Evolutionary conservation across 2,888 invertebrate genomes (phyloP).

Genomic region (Protodeltote pygarga): DNA sequence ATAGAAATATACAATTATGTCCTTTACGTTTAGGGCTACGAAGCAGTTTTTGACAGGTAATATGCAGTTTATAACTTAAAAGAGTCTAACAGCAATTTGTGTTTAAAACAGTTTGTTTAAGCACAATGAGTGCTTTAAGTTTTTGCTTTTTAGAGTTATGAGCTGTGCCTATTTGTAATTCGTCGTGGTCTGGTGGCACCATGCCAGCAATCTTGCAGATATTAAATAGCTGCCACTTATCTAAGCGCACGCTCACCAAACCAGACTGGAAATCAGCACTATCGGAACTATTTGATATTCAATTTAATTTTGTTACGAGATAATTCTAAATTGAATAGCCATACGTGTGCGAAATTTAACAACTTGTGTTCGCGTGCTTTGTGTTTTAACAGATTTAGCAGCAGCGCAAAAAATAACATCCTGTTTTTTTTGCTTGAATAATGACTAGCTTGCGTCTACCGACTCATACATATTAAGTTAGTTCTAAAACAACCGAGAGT

Average conservation of each 20-base stretch:
- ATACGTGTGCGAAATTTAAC: slow-evolving; percentile 31
- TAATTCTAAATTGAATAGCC: slow-evolving; percentile 54
- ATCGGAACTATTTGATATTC: slow-evolving; percentile 69
- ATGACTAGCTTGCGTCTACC: slow-evolving; percentile 6
- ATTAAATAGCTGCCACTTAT: slow-evolving; percentile 80
- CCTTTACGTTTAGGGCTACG: slow-evolving; percentile 13
- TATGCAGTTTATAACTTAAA: slow-evolving; percentile 29
- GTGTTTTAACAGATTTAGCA: slow-evolving; percentile 11
- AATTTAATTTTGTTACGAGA: slow-evolving; percentile 63
- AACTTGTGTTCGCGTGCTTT: slow-evolving; percentile 8
- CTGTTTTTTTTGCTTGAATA: slow-evolving; percentile 20
- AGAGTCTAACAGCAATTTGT: slow-evolving; percentile 16
- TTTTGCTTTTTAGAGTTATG: slow-evolving; percentile 42
- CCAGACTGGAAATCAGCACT: slow-evolving; percentile 71
- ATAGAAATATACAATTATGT: slow-evolving; percentile 16
- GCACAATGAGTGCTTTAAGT: slow-evolving; percentile 22
- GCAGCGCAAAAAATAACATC: slow-evolving; percentile 15
- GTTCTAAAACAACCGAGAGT: slow-evolving; percentile 18
- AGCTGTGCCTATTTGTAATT: slow-evolving; percentile 48
- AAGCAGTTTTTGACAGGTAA: slow-evolving; percentile 27
- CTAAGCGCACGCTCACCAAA: slow-evolving; percentile 62
- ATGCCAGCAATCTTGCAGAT: slow-evolving; percentile 65
- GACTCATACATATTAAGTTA: slow-evolving; percentile 21
- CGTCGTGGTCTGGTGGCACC: slow-evolving; percentile 60
- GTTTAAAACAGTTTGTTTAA: slow-evolving; percentile 25